Conservation (phyloP, 1,140 invertebrate species). For the Scaptodrosophila lebanonensis region DNA sequence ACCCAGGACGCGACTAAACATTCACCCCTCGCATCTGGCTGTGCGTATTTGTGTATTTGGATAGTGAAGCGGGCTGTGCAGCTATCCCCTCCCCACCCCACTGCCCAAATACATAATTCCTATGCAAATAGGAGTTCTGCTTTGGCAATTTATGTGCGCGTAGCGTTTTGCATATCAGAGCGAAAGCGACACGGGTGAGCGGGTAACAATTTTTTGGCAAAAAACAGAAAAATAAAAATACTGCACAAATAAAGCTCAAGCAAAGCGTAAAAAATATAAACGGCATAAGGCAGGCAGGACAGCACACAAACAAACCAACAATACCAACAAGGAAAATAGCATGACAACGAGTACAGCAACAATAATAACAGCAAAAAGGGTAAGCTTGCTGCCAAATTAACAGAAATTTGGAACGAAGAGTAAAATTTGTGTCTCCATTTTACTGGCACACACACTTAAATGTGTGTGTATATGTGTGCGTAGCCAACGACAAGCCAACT, state of each 20-base stretch:
- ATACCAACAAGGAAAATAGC: conserved; percentile 41
- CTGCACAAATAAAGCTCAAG: conserved; percentile 62
- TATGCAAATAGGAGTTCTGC: conserved; percentile 70
- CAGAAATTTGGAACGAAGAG: conserved; percentile 59
- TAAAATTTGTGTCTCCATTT: conserved; percentile 40
- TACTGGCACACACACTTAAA: conserved; percentile 16
- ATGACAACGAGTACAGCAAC: neutral
- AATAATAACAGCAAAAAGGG: neutral
- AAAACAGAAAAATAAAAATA: too few species aligned
- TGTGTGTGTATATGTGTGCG: neutral
- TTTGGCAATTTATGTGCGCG: conserved; percentile 63
- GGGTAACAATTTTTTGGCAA: too few species aligned
- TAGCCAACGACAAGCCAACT: conserved; percentile 67
- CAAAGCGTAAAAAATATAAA: conserved; percentile 69
- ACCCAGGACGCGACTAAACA: too few species aligned
- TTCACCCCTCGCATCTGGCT: too few species aligned
- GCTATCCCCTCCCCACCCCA: conserved; percentile 66
- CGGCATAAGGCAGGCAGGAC: conserved; percentile 41
- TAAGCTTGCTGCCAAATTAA: conserved; percentile 60
- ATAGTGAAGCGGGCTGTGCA: conserved; percentile 58
- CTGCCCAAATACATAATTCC: conserved; percentile 73
- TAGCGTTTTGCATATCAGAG: conserved; percentile 68
- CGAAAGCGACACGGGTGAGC: conserved; percentile 8
- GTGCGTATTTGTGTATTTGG: conserved; percentile 22
- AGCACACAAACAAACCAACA: conserved; percentile 40